These are phyloP conservation scores for Gracilinanus agilis DNA, from an alignment of 2,113 vertebrate species.

Conservation along the genomic window DNA sequence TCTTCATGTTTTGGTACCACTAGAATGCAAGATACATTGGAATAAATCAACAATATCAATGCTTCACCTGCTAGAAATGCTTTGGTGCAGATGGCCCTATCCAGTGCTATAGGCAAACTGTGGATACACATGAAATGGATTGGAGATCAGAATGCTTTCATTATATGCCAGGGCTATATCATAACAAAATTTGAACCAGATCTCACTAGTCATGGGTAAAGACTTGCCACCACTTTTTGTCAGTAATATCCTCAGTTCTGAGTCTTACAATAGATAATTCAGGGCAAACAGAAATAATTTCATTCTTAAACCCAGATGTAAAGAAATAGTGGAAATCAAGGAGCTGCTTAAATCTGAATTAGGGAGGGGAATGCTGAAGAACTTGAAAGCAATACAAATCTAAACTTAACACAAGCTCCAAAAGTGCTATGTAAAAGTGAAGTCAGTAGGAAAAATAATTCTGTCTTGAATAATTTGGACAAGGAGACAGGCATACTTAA, in stretches of 20 bases:
- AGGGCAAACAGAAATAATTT: background rate
- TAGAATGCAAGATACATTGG: background rate
- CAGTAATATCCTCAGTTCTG: background rate
- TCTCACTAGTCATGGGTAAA: background rate
- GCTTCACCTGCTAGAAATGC: background rate
- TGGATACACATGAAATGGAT: background rate
- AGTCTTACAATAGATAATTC: background rate
- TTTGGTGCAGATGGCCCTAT: background rate
- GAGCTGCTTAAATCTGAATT: background rate
- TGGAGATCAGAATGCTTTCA: background rate
- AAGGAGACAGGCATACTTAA: background rate
- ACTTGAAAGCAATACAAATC: background rate
- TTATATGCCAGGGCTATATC: background rate
- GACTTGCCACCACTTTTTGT: background rate
- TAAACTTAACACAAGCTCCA: background rate
- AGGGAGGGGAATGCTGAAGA: background rate
- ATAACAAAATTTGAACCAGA: background rate
- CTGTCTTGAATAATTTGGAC: background rate
- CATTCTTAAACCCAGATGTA: background rate
- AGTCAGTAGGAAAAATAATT: background rate
- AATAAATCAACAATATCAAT: background rate
- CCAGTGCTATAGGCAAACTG: background rate
- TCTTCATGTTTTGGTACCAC: background rate
- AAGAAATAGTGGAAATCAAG: background rate
- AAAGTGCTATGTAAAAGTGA: background rate